These are phyloP conservation scores for Ptychadena robeensis DNA, from an alignment of 2,797 vertebrate genomes.

Conservation along the genomic window DNA sequence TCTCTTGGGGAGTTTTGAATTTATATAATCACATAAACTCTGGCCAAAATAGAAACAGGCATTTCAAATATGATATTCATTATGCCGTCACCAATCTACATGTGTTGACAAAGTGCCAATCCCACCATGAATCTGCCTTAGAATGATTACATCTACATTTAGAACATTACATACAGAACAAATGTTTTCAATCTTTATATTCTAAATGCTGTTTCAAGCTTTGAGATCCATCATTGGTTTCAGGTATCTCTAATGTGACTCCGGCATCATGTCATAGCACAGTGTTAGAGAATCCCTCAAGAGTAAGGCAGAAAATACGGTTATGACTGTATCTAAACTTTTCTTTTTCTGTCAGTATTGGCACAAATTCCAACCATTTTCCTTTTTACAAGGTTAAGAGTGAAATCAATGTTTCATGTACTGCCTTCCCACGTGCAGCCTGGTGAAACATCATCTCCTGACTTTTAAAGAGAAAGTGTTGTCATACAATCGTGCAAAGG, in stretches of 20 bases:
- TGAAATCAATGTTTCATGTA: too few relatives aligned
- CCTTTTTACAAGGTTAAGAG: too few relatives aligned
- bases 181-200: background rate
- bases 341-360: background rate
- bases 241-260: background rate
- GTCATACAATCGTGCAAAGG: too few relatives aligned
- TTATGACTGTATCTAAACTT: background rate
- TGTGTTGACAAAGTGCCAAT: background rate
- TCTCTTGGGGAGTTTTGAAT: background rate
- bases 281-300: background rate
- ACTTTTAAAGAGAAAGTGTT: too few relatives aligned
- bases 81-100: background rate
- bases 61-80: background rate
- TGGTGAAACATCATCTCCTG: too few relatives aligned
- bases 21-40: background rate
- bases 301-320: background rate
- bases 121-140: background rate
- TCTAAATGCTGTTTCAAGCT: background rate
- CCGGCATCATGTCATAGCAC: background rate
- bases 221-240: background rate
- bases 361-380: background rate
- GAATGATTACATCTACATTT: background rate
- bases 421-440: too few relatives aligned
- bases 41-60: background rate
- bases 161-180: background rate